Conservation (phyloP, 2,797 vertebrate genomes). For the Sebastes alutus region DNA sequence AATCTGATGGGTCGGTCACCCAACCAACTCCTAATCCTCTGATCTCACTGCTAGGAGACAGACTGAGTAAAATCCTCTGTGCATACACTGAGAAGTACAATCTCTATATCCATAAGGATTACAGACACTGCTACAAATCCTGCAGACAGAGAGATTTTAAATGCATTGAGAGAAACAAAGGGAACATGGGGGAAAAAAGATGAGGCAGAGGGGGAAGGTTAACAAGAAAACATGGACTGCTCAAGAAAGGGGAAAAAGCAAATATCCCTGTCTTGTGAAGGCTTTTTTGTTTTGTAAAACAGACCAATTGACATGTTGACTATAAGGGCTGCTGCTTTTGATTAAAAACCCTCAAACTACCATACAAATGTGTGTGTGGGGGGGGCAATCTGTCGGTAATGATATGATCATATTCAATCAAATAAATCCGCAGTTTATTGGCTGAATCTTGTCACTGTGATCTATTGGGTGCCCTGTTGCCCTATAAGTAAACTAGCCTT, state of each 20-base stretch:
- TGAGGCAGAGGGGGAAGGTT: not conserved
- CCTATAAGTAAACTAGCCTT: too few species aligned
- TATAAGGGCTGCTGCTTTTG: not conserved
- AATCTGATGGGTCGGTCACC: conserved; percentile 1
- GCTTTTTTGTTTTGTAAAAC: not conserved
- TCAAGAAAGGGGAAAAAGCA: not conserved
- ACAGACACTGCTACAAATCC: conserved; percentile 13
- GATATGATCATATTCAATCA: not conserved
- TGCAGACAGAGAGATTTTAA: not conserved
- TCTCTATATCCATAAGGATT: conserved; percentile 18
- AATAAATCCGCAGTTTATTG: not conserved
- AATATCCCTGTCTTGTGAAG: not conserved
- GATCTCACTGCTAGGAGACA: conserved; percentile 36
- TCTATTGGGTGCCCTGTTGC: not conserved
- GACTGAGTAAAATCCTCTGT: conserved; percentile 26
- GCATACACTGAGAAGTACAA: conserved; percentile 21
- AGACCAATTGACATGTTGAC: not conserved
- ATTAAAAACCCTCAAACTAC: not conserved
- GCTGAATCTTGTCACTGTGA: not conserved
- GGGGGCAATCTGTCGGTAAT: not conserved
- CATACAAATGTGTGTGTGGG: not conserved
- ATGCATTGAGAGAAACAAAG: not conserved
- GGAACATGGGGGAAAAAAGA: not conserved
- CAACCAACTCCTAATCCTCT: conserved; percentile 38
- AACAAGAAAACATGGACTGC: not conserved